These are phyloP conservation scores for Drosophila pseudoananassae DNA, from an alignment of 1,140 invertebrate species.

Conservation along the genomic window DNA sequence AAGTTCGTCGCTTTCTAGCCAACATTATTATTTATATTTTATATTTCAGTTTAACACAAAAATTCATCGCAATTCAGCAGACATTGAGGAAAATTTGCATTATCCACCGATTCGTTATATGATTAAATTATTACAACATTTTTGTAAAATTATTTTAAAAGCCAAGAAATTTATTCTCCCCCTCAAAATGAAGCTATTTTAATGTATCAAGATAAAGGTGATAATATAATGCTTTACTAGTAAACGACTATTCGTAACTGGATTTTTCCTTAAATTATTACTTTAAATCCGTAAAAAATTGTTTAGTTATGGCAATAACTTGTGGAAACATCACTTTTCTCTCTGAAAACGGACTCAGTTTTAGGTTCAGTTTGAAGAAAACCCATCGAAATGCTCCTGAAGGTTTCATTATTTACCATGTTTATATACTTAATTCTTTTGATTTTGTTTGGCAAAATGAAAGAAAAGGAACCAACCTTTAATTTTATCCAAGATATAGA, in stretches of 20 bases:
- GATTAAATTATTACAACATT: constrained; percentile 32
- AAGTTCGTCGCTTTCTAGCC: too few relatives aligned
- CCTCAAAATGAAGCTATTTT: background rate
- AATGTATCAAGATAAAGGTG: background rate
- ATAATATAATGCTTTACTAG: background rate
- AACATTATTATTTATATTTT: too few relatives aligned
- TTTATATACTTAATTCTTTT: too few relatives aligned
- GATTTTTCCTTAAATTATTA: too few relatives aligned
- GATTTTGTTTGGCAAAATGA: background rate
- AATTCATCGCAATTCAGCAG: constrained; percentile 13
- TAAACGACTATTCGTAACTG: too few relatives aligned
- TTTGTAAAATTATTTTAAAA: constrained; percentile 28
- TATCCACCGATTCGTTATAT: constrained; percentile 53
- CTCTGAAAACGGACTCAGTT: too few relatives aligned
- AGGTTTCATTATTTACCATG: too few relatives aligned
- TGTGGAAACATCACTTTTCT: too few relatives aligned
- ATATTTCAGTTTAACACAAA: constrained; percentile 28
- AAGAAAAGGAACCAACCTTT: background rate
- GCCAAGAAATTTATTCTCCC: background rate
- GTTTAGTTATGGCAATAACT: too few relatives aligned
- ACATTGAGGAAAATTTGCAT: constrained; percentile 33
- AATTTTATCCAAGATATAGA: constrained; percentile 83
- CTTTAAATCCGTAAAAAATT: too few relatives aligned
- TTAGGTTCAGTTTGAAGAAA: too few relatives aligned
- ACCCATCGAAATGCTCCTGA: too few relatives aligned